Evolutionary conservation across 2,113 vertebrate genomes (phyloP).

Genomic region (Oncorhynchus kisutch): DNA sequence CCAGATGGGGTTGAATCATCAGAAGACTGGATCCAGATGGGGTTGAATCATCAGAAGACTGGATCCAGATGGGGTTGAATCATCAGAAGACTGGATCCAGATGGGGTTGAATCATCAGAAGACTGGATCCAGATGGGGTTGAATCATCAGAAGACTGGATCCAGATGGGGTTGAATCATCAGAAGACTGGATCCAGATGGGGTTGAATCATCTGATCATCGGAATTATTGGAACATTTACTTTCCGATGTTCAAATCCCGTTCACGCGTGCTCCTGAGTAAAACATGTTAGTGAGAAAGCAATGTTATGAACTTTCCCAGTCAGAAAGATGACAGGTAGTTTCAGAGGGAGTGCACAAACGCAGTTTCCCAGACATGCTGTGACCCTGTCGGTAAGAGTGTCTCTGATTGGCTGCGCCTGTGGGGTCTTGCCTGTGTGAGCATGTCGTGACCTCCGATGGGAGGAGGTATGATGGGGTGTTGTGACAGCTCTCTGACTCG

Average conservation of each 20-base stretch:
- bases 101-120: neutral
- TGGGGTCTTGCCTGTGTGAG: conserved; percentile 6
- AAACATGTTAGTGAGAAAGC: neutral
- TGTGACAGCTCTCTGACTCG: no score
- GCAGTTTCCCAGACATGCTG: neutral
- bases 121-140: neutral
- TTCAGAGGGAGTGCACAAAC: neutral
- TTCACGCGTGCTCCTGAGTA: neutral
- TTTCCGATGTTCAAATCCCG: no score
- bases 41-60: neutral
- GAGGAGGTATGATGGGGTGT: no score
- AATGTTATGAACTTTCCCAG: neutral
- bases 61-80: neutral
- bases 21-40: neutral
- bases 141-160: neutral
- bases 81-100: neutral
- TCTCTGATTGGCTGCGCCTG: conserved; percentile 5
- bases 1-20: neutral
- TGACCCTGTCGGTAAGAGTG: neutral
- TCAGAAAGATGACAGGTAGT: neutral
- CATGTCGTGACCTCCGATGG: no score
- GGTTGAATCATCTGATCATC: neutral
- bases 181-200: neutral
- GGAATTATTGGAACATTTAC: neutral
- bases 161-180: neutral